A percentile compares a stretch with the other conserved stretches of the same genome.
phyloP scores from a whole-genome alignment of 2,888 invertebrate genomes.

The Drosophila setosimentum region DNA sequence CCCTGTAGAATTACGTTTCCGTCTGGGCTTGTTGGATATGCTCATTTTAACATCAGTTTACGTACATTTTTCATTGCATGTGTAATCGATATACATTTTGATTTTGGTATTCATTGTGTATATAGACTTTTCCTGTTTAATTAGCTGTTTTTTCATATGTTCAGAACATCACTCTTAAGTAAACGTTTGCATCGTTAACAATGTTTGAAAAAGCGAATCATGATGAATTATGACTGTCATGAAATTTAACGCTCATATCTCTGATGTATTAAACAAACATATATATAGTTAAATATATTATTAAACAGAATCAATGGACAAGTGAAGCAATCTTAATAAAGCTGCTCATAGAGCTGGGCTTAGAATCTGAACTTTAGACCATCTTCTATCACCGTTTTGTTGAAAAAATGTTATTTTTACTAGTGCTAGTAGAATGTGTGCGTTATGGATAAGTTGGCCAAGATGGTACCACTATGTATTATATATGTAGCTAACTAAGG shows the following conservation, averaged over 20 bases:
- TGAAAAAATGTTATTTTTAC: neutral
- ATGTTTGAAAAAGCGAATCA: neutral
- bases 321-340: neutral
- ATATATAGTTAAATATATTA: neutral
- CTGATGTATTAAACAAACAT: neutral
- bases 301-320: neutral
- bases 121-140: neutral
- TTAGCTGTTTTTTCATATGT: neutral
- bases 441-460: neutral
- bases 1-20: conserved; percentile 18
- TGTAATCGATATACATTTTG: neutral
- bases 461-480: neutral
- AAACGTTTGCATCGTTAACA: neutral
- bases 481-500: neutral
- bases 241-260: neutral
- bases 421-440: neutral
- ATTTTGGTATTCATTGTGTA: neutral
- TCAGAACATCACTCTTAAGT: neutral
- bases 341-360: too few species aligned
- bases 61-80: neutral
- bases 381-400: neutral
- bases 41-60: neutral
- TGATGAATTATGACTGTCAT: neutral
- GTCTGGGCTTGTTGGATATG: neutral
- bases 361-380: neutral